Evolutionary conservation across 2,113 vertebrate genomes (phyloP).

Genomic region (Pantherophis guttatus): DNA sequence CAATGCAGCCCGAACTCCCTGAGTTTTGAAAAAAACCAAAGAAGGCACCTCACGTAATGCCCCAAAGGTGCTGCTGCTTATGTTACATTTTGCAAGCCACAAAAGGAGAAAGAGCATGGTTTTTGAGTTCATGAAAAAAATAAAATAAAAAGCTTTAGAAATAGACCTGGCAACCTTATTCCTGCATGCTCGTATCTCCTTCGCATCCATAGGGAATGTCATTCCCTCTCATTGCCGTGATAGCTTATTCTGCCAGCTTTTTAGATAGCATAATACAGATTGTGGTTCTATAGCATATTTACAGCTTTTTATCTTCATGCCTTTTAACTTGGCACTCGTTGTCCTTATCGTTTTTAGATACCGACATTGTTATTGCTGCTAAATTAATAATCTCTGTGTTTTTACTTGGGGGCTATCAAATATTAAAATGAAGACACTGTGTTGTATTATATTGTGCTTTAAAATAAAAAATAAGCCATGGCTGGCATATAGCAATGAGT

Average conservation of each 20-base stretch:
- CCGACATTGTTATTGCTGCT: neutral
- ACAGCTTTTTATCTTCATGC: neutral
- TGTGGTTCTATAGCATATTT: neutral
- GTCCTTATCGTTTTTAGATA: neutral
- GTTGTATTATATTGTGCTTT: neutral
- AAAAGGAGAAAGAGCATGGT: neutral
- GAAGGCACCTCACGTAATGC: neutral
- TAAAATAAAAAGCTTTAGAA: neutral
- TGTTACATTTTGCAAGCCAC: neutral
- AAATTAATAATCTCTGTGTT: neutral
- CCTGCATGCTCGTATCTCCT: neutral
- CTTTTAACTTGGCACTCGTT: neutral
- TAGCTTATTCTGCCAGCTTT: neutral
- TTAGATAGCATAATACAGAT: neutral
- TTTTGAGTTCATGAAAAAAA: neutral
- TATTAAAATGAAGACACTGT: neutral
- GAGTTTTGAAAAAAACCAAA: neutral
- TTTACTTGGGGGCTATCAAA: neutral
- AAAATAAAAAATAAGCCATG: neutral
- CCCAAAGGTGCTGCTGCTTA: neutral
- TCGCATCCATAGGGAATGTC: neutral
- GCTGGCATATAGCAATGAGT: slow-evolving; percentile 3
- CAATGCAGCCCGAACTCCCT: neutral
- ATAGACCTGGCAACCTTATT: neutral
- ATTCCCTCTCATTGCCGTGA: neutral